Evolutionary conservation across 2,797 vertebrate genomes (phyloP).

Genomic region (Epinephelus awoara): DNA sequence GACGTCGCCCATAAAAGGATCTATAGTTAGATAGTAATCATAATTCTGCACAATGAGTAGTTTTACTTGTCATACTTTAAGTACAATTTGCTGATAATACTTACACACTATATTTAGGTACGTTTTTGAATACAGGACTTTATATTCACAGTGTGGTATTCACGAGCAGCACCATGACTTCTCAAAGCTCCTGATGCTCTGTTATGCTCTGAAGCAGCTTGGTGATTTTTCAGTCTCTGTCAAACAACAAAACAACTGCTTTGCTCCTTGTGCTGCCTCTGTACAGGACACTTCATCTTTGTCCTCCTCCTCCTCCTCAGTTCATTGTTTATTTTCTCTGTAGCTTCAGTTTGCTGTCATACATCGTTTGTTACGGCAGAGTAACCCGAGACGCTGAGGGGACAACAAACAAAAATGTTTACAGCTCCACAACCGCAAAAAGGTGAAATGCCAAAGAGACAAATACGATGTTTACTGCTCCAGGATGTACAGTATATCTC

Average conservation of each 20-base stretch:
- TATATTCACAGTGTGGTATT: too few relatives aligned
- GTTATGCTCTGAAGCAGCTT: neutral
- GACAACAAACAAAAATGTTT: neutral
- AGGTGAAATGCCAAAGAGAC: neutral
- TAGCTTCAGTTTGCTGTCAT: neutral
- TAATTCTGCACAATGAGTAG: too few relatives aligned
- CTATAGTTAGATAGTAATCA: too few relatives aligned
- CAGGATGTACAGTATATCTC: neutral
- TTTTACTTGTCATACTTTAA: too few relatives aligned
- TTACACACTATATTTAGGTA: too few relatives aligned
- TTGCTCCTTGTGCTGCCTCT: neutral
- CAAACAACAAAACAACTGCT: slow-evolving; percentile 2
- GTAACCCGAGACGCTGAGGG: neutral
- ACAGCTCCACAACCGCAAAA: neutral
- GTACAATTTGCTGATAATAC: too few relatives aligned
- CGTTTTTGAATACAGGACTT: too few relatives aligned
- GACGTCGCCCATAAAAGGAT: too few relatives aligned
- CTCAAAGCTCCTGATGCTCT: neutral
- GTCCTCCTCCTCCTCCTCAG: slow-evolving; percentile 3
- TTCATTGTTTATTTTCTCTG: neutral
- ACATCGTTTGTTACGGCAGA: neutral
- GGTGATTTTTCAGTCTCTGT: slow-evolving; percentile 1
- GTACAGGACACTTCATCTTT: neutral
- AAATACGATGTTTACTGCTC: neutral
- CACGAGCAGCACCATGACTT: neutral